phyloP scores from a whole-genome alignment of 2,888 invertebrate species.

The Lordiphosa andalusiaca region DNA sequence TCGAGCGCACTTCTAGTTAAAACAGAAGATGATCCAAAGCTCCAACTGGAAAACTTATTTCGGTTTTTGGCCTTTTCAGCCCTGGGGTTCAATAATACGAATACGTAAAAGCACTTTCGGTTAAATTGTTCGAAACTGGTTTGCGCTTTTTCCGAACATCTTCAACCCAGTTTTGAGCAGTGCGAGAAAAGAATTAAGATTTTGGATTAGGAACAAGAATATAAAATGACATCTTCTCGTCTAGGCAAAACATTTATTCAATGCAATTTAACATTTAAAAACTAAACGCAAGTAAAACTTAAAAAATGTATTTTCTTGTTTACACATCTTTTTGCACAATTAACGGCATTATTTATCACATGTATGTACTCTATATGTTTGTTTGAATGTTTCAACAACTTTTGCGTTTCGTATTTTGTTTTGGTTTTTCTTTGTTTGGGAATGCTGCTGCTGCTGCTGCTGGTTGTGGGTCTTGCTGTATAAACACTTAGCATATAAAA shows the following conservation, averaged over 20 bases:
- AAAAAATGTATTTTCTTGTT: conserved; percentile 43
- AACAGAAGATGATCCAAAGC: no score
- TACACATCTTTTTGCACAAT: conserved; percentile 57
- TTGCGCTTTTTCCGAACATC: no score
- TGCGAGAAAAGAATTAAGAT: no score
- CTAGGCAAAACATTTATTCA: conserved; percentile 59
- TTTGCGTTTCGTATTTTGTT: conserved; percentile 27
- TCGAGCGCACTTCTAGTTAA: no score
- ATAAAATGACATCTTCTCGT: conserved; percentile 3
- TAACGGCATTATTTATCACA: conserved; percentile 65
- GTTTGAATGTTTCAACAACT: conserved; percentile 53
- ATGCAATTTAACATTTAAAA: conserved; percentile 70
- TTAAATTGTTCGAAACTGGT: no score
- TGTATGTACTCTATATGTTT: conserved; percentile 60
- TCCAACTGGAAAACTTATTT: no score
- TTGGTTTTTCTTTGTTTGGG: conserved; percentile 42
- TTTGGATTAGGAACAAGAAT: no score
- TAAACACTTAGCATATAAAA: conserved; percentile 49
- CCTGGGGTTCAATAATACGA: no score
- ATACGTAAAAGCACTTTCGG: no score
- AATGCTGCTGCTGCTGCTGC: conserved; percentile 56
- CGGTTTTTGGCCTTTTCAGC: no score
- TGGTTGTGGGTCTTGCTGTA: conserved; percentile 13
- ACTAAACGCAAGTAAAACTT: conserved; percentile 58
- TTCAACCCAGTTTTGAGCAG: no score